A percentile compares a stretch with the other conserved stretches of the same genome.
These are phyloP conservation scores for Perizoma flavofasciatum DNA, from an alignment of 2,888 invertebrate species.

Conservation along the genomic window DNA sequence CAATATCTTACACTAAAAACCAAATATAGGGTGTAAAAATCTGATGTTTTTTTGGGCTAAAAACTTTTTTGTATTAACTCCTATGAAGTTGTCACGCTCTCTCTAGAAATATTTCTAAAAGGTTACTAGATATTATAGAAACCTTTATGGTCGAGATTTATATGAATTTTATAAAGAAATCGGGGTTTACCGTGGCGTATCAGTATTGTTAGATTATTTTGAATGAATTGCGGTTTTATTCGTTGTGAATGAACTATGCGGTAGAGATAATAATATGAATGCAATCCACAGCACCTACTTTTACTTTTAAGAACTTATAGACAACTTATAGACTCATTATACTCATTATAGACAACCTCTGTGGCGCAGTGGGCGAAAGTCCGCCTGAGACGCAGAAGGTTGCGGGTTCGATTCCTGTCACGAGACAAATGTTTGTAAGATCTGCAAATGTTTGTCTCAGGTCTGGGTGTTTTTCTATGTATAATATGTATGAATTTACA, in stretches of 20 bases:
- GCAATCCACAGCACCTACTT: no score
- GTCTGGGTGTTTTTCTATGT: no score
- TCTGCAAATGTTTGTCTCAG: no score
- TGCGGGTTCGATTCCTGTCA: no score
- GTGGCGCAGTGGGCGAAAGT: no score
- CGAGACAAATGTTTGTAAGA: no score
- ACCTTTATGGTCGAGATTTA: constrained; percentile 40
- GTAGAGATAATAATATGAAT: no score
- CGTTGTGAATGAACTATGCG: constrained; percentile 18
- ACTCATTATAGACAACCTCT: no score
- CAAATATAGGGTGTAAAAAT: constrained; percentile 33
- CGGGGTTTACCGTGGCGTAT: constrained; percentile 34
- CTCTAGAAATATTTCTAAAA: constrained; percentile 32
- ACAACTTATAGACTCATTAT: no score
- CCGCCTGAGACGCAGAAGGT: no score
- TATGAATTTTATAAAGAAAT: constrained; percentile 45
- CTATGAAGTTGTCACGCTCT: constrained; percentile 43
- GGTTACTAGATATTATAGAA: constrained; percentile 16
- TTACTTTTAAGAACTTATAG: no score
- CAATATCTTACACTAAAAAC: constrained; percentile 51
- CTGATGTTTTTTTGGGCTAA: constrained; percentile 7
- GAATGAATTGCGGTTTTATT: constrained; percentile 36
- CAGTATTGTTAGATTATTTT: constrained; percentile 30
- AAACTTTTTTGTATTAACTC: constrained; percentile 3
- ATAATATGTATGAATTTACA: no score